Percentiles rank a stretch among this genome's conserved stretches.
Evolutionary conservation across 64 coral and sea anemone genomes (phyloP).

Genomic region (Trachythela sp.): DNA sequence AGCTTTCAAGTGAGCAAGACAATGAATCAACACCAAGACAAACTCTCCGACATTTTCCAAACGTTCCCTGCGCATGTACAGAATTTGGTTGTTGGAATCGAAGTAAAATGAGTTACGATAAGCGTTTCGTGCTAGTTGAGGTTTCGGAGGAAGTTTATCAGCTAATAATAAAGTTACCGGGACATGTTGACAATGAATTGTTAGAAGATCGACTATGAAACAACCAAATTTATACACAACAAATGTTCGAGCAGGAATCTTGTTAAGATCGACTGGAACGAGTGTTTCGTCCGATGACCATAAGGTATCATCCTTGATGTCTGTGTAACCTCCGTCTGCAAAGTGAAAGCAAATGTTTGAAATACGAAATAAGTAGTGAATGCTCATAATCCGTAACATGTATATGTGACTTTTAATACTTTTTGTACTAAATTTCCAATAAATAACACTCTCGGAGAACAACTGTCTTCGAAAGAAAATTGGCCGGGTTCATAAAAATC

Average conservation of each 20-base stretch:
- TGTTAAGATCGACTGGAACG: conserved; percentile 88
- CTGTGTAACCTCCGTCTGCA: conserved; percentile 89
- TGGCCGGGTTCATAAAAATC: too few relatives aligned
- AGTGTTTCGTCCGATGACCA: conserved; percentile 82
- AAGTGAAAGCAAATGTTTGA: neutral
- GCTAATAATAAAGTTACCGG: conserved; percentile 87
- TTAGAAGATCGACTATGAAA: conserved; percentile 77
- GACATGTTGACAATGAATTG: conserved; percentile 83
- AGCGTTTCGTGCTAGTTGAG: conserved; percentile 70
- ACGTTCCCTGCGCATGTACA: conserved; percentile 77
- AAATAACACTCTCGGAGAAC: too few relatives aligned
- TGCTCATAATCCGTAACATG: too few relatives aligned
- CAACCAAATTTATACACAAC: conserved; percentile 97
- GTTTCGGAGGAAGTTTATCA: conserved; percentile 76
- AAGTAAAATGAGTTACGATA: conserved; percentile 96
- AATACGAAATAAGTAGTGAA: neutral
- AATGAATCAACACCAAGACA: conserved; percentile 76
- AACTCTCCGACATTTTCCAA: conserved; percentile 96
- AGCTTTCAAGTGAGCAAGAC: conserved; percentile 80
- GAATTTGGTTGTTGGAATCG: conserved; percentile 82
- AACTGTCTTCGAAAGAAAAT: too few relatives aligned
- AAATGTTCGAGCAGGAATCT: conserved; percentile 60
- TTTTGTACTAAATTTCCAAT: too few relatives aligned
- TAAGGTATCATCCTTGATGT: conserved; percentile 96
- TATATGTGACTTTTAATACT: too few relatives aligned